Conservation (phyloP, 2,888 invertebrate genomes). For the Bombylius major region DNA sequence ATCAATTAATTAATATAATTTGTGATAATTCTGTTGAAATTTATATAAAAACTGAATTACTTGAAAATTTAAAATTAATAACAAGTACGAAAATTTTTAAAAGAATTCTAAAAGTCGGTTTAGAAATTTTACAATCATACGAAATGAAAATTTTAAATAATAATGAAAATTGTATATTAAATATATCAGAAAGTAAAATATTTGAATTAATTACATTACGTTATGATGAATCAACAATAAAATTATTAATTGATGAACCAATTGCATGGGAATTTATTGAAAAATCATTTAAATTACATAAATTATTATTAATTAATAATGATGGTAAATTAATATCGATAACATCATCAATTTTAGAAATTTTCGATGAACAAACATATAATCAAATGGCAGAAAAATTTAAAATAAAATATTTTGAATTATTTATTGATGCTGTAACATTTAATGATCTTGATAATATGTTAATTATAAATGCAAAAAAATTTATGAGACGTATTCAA, state of each 20-base stretch:
- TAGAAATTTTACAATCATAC: slow-evolving; percentile 22
- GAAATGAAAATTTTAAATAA: neutral
- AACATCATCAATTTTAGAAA: slow-evolving; percentile 25
- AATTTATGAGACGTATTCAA: slow-evolving; percentile 51
- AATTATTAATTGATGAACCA: slow-evolving; percentile 33
- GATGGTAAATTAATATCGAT: slow-evolving; percentile 25
- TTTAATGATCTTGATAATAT: slow-evolving; percentile 43
- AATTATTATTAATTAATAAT: slow-evolving; percentile 20
- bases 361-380: slow-evolving; percentile 26
- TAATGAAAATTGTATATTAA: slow-evolving; percentile 24
- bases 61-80: slow-evolving; percentile 38
- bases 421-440: slow-evolving; percentile 44
- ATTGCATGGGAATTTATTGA: slow-evolving; percentile 47
- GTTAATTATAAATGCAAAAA: slow-evolving; percentile 47
- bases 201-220: slow-evolving; percentile 43
- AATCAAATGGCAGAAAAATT: slow-evolving; percentile 39
- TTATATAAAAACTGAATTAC: slow-evolving; percentile 39
- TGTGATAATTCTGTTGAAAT: slow-evolving; percentile 35
- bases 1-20: slow-evolving; percentile 24
- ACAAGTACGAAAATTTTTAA: slow-evolving; percentile 39
- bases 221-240: slow-evolving; percentile 41
- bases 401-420: slow-evolving; percentile 37
- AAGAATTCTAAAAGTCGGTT: slow-evolving; percentile 27
- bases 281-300: slow-evolving; percentile 41
- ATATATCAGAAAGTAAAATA: slow-evolving; percentile 41